A percentile compares a stretch with the other conserved stretches of the same genome.
These are phyloP conservation scores for Centropristis striata DNA, from an alignment of 2,113 vertebrate genomes.

Conservation along the genomic window DNA sequence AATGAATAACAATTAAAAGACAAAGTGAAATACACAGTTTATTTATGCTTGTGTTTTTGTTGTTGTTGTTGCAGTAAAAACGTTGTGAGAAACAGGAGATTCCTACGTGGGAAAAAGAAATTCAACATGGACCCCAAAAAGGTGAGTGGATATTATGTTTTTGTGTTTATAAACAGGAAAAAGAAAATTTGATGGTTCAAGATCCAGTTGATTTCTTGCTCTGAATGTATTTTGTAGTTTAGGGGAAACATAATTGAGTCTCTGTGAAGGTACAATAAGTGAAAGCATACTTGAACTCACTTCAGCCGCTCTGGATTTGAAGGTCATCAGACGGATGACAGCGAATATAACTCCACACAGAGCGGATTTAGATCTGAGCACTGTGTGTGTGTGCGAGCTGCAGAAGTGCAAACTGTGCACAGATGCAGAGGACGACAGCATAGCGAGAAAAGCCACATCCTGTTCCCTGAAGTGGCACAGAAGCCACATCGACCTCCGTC, in stretches of 20 bases:
- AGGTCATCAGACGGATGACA: background rate
- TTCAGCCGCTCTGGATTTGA: slow-evolving; percentile 18
- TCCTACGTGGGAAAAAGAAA: slow-evolving; percentile 91
- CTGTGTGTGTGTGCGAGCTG: background rate
- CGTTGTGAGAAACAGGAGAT: slow-evolving; percentile 83
- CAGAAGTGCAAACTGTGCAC: slow-evolving; percentile 32
- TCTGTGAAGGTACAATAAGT: background rate
- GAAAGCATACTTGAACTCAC: background rate
- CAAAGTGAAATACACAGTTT: background rate
- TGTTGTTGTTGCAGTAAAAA: slow-evolving; percentile 81
- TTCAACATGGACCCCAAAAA: slow-evolving; percentile 94
- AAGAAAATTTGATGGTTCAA: background rate
- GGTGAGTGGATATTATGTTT: slow-evolving; percentile 73
- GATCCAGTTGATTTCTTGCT: background rate
- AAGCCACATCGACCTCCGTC: slow-evolving; percentile 37
- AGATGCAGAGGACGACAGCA: slow-evolving; percentile 11
- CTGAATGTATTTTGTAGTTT: background rate
- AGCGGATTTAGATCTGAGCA: slow-evolving; percentile 12
- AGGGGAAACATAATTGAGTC: no score
- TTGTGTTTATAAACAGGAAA: background rate
- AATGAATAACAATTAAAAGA: background rate
- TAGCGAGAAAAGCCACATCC: slow-evolving; percentile 81
- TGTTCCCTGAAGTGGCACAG: slow-evolving; percentile 71
- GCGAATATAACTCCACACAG: background rate
- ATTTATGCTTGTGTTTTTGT: no score